A percentile compares a stretch with the other conserved stretches of the same genome.
Conservation (phyloP, 2,797 vertebrate species). For the Sorex maritimensis region DNA sequence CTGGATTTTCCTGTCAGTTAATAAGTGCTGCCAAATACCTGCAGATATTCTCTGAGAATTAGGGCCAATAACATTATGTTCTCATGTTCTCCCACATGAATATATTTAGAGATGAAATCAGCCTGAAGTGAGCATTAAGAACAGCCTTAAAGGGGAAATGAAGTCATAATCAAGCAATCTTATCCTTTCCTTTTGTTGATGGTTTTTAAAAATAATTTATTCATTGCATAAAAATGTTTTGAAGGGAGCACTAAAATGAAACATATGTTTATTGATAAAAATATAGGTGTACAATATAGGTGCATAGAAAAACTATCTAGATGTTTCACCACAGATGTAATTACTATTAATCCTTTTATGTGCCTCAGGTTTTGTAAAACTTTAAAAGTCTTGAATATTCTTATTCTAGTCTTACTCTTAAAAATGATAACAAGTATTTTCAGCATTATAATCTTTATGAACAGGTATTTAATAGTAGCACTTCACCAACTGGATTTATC, state of each 20-base stretch:
- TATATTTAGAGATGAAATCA: slow-evolving; percentile 77
- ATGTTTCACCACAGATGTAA: slow-evolving; percentile 7
- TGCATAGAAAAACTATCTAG: neutral
- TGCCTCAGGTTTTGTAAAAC: slow-evolving; percentile 31
- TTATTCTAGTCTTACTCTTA: slow-evolving; percentile 16
- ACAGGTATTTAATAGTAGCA: neutral
- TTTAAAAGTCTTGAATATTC: slow-evolving; percentile 52
- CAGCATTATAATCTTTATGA: slow-evolving; percentile 43
- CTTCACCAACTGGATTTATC: slow-evolving; percentile 29
- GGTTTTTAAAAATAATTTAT: neutral
- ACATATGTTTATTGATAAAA: slow-evolving; percentile 10
- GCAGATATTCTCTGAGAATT: slow-evolving; percentile 54
- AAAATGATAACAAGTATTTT: slow-evolving; percentile 43
- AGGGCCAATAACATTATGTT: slow-evolving; percentile 61
- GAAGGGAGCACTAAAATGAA: slow-evolving; percentile 17
- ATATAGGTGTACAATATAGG: slow-evolving; percentile 18
- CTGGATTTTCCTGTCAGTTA: slow-evolving; percentile 31
- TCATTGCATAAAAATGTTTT: slow-evolving; percentile 47
- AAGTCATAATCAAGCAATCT: slow-evolving; percentile 49
- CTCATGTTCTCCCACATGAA: slow-evolving; percentile 63
- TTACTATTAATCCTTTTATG: slow-evolving; percentile 22
- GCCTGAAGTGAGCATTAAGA: slow-evolving; percentile 42
- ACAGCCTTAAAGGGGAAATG: slow-evolving; percentile 54
- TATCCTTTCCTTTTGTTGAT: slow-evolving; percentile 10
- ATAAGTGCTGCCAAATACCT: slow-evolving; percentile 38